Base-by-base conservation (phyloP, 2,797 vertebrate species). In the Salmo trutta region DNA sequence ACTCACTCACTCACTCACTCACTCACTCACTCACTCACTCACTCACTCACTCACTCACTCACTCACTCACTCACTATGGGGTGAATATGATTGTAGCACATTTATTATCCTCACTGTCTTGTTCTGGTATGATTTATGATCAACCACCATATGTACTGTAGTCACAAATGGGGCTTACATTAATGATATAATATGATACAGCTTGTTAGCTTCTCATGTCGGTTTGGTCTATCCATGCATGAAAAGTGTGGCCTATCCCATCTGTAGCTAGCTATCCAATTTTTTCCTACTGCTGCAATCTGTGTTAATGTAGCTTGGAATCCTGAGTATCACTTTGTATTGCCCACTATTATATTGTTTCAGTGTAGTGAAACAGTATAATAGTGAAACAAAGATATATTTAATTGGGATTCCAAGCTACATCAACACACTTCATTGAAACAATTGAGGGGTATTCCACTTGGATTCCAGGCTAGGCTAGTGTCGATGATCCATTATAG, bases 91-190 rank as follows among this genome's bases (percentile, higher is more conserved):
- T 59, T 62, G 21, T 10, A 21, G 7, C 21, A 21, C 21, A 14
- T 62, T 24, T 24, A 21, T 84, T 52, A 54, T 76, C 72, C 41
- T 21, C 24, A 5, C 59, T 54, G 72, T 47, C 41, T 47, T 12
- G 84, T 82, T 65, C 29, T 76, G 17, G 56, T 77, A 67, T 83
- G 51, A 89, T 89, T 85, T 80, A 88, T 83, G 82, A 77, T 88
- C 3, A 82, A 84, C 81, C 67, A 75, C 67, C 74, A 81, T 82
- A 82, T 83, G 75, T 68, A 75, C 54, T 59, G 5, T 59, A 59
- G 71, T 84, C 80, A 81, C 88, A 79, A 86, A 74, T 56, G 70
- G 17, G 36, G n/a, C 81, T 83, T 67, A 76, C 70, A 52, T 17
- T 71, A 80, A 82, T 62, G 6, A 24, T 24, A 84, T 83, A 53